Evolutionary conservation across 2,888 invertebrate species (phyloP), one percentile per base, ranked within the genome.

Genomic region (Fragum sueziense): DNA sequence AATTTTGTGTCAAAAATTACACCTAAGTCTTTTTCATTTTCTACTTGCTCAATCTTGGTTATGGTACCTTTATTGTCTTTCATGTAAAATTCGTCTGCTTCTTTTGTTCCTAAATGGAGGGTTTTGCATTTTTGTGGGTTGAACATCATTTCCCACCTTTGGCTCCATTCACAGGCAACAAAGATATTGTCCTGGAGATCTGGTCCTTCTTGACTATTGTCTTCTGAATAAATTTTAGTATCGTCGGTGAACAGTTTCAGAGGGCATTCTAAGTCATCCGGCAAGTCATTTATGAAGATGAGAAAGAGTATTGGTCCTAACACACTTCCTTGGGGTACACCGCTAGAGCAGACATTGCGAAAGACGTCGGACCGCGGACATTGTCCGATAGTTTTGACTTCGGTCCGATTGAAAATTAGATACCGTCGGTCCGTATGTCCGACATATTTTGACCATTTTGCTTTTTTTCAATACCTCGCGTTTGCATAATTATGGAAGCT

Each of bases 281-380:
- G 72, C 2, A 62, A 7, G 27, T 67, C 54, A 27, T 74, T 74
- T 20, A 54, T 76, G 51, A 34, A 76, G 11, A 70, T 51, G 4
- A 76, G 65, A n/a, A 76, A 76, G 1, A 76, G 37, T 2, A 76
- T 11, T 51, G 75, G 70, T 27, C 70, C 70, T n/a, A 70, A 25
- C 6, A 70, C 70, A 47, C 59, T 70, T 2, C 70, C 75, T 27
- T 75, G 61, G 22, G 61, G 70, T 17, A 69, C 70, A 17, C 59
- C 74, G 25, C 54, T 69, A n/a, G 54, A n/a, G n/a, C n/a, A n/a
- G n/a, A n/a, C n/a, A n/a, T n/a, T n/a, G n/a, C n/a, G n/a, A n/a
- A n/a, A n/a, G n/a, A n/a, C n/a, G n/a, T n/a, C n/a, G n/a, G n/a
- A n/a, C n/a, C n/a, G n/a, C n/a, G n/a, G n/a, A n/a, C n/a, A n/a